Conservation (phyloP, 2,797 vertebrate genomes). For the Salmo trutta region DNA sequence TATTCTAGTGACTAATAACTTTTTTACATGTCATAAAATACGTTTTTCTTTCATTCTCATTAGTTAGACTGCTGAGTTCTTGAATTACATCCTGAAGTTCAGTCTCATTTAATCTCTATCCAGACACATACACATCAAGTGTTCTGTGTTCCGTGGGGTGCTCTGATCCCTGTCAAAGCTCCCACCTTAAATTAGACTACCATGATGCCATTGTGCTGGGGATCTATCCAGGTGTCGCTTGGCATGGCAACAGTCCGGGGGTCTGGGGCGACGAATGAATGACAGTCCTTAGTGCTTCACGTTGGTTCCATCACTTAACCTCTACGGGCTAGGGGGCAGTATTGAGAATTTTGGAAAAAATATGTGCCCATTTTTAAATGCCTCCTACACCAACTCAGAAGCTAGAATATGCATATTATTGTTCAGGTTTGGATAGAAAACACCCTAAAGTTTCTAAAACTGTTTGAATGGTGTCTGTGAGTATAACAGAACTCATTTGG, state of each 20-base stretch:
- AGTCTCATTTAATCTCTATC: neutral
- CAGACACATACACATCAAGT: conserved; percentile 7
- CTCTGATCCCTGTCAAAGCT: neutral
- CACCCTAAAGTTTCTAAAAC: too few relatives aligned
- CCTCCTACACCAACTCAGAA: too few relatives aligned
- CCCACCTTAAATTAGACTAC: neutral
- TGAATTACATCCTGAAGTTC: neutral
- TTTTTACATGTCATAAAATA: conserved; percentile 21
- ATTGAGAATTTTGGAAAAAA: too few relatives aligned
- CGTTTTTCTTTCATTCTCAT: conserved; percentile 48
- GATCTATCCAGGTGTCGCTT: neutral
- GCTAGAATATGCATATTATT: too few relatives aligned
- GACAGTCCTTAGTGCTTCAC: too few relatives aligned
- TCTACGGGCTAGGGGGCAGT: too few relatives aligned
- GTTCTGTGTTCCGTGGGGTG: neutral
- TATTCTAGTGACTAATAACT: conserved; percentile 52
- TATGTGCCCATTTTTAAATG: too few relatives aligned
- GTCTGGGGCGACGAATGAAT: neutral
- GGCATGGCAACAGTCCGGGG: neutral
- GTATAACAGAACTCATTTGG: too few relatives aligned
- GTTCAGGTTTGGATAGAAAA: too few relatives aligned
- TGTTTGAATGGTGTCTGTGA: too few relatives aligned
- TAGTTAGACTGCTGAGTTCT: conserved; percentile 54
- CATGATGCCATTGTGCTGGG: neutral
- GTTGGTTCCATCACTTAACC: too few relatives aligned